Percentiles rank a stretch among this genome's conserved stretches.
Conservation (phyloP, 2,888 invertebrate genomes). For the Noctua fimbriata region DNA sequence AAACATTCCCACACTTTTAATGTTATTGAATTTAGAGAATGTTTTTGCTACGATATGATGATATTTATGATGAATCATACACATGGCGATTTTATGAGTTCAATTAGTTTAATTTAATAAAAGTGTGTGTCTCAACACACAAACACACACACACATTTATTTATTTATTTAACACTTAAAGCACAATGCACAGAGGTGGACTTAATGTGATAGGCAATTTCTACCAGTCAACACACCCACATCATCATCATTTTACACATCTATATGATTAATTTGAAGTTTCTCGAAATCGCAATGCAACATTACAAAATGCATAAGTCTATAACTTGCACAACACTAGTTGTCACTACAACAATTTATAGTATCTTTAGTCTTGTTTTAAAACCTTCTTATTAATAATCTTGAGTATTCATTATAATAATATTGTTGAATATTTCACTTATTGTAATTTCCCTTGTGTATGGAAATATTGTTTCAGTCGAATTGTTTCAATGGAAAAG, state of each 20-base stretch:
- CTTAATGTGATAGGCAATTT: too few relatives aligned
- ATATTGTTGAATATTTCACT: background rate
- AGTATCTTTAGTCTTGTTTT: constrained; percentile 29
- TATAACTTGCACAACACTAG: constrained; percentile 38
- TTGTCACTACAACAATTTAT: constrained; percentile 37
- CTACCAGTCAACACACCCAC: too few relatives aligned
- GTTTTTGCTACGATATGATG: background rate
- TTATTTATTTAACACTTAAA: too few relatives aligned
- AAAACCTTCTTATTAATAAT: constrained; percentile 40
- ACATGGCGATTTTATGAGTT: background rate
- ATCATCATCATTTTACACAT: too few relatives aligned
- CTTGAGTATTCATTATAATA: constrained; percentile 39
- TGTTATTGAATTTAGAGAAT: background rate
- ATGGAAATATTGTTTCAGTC: background rate
- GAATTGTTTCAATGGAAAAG: background rate
- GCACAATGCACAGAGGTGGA: too few relatives aligned
- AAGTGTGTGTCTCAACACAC: background rate
- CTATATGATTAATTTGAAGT: background rate
- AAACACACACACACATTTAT: too few relatives aligned
- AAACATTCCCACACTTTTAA: background rate
- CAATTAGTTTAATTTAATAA: background rate
- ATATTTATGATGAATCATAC: background rate
- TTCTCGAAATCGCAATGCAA: background rate
- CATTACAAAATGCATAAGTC: background rate
- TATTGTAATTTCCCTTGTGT: constrained; percentile 36